Evolutionary conservation across 2,888 invertebrate genomes (phyloP), one percentile per base, ranked within the genome.

Genomic region (Cheilosia variabilis): DNA sequence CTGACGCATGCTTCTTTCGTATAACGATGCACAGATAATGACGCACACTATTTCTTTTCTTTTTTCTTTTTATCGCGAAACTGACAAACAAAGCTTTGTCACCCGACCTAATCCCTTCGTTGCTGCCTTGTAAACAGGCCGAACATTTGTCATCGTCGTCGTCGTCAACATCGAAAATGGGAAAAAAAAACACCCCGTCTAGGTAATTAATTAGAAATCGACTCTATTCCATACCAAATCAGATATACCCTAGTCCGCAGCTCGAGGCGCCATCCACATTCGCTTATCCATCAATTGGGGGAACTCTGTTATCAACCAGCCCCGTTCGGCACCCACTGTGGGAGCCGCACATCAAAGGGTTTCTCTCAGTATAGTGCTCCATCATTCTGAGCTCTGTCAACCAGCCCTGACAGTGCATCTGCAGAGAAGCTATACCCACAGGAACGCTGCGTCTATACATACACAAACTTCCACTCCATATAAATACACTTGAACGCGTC

Each of bases 141-240:
- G 76, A 76, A 37, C 60, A 77, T 69, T 62, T 68, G 43, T 69
- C 62, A 62, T 24, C 37, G 41, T 22, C 22, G 45, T n/a, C 50
- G 45, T 45, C 17, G 45, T 45, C 45, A 2, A 24, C 4, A 22
- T 22, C 13, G 50, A 19, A 22, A 13, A 4, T 6, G 1, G 15
- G 6, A 60, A 10, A 4, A 13, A 60, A 10, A 43, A 31, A 17
- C 27, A 50, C 24, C 17, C 13, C n/a, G 27, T 17, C 24, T 45
- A 58, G 43, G 57, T 84, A 86, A 86, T 86, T 80, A 86, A 86
- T 86, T 86, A 84, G 73, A 80, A 75, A 71, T 84, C 65, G 69
- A 79, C 57, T 45, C 43, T 62, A 55, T 31, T 53, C 37, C 57
- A 27, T 27, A 69, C 79, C 62, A 57, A 65, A 57, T 68, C 75